These are phyloP conservation scores for Elachura formosa DNA, from an alignment of 2,113 vertebrate genomes.

Conservation along the genomic window DNA sequence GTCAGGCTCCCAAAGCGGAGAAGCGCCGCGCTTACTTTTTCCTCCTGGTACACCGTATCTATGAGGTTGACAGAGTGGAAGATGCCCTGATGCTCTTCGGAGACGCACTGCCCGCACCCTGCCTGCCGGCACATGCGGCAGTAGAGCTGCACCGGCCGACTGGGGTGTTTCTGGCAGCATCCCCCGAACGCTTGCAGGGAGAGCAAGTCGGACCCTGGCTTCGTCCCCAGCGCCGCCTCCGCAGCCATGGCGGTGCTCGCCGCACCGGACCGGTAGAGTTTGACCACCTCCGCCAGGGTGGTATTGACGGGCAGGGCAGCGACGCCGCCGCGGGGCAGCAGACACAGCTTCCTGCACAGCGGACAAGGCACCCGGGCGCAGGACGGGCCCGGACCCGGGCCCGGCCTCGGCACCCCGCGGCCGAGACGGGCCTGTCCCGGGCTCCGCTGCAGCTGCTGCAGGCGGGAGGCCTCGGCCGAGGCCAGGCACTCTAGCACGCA, in stretches of 20 bases:
- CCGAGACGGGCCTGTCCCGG: not conserved
- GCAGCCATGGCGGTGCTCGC: not conserved
- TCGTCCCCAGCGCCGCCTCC: not conserved
- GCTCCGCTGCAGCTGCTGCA: not conserved
- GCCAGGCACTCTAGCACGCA: slow-evolving; percentile 55
- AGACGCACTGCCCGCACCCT: slow-evolving; percentile 64
- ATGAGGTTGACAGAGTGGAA: slow-evolving; percentile 70
- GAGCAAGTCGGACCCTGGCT: not conserved
- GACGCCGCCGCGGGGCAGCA: slow-evolving; percentile 44
- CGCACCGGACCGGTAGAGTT: not conserved
- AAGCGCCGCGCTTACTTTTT: slow-evolving; percentile 43
- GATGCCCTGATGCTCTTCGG: slow-evolving; percentile 59
- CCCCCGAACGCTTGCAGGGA: not conserved
- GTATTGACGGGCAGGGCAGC: slow-evolving; percentile 56
- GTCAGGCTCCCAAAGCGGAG: not conserved
- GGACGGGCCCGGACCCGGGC: not conserved
- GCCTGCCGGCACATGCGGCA: slow-evolving; percentile 61
- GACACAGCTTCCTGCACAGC: slow-evolving; percentile 54
- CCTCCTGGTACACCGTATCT: slow-evolving; percentile 65
- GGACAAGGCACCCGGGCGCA: slow-evolving; percentile 28
- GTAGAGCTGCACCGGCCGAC: slow-evolving; percentile 53
- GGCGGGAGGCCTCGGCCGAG: not conserved
- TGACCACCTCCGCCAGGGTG: slow-evolving; percentile 59
- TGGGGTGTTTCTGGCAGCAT: slow-evolving; percentile 49
- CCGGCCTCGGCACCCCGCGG: not conserved